phyloP scores from a whole-genome alignment of 1,140 invertebrate genomes.

The Physella acuta region DNA sequence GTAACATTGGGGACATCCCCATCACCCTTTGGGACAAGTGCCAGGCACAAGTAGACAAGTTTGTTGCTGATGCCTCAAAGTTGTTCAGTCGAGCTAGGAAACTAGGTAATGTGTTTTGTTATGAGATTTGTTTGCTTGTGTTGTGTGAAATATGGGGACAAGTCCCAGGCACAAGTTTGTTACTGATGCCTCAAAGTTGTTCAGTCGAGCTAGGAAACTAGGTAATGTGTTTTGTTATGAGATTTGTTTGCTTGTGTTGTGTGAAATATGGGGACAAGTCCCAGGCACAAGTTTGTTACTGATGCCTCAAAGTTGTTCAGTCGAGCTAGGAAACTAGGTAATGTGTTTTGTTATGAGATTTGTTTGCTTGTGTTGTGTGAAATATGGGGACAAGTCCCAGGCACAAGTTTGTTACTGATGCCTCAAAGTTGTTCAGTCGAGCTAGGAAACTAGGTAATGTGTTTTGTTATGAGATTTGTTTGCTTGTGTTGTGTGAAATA shows the following conservation, averaged over 20 bases:
- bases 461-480: too few species aligned
- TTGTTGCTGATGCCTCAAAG: conserved; percentile 84
- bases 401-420: conserved; percentile 84
- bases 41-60: conserved; percentile 82
- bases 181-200: conserved; percentile 80
- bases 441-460: conserved; percentile 77
- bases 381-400: conserved; percentile 81
- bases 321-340: conserved; percentile 77
- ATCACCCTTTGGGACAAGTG: conserved; percentile 88
- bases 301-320: conserved; percentile 83
- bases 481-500: too few species aligned
- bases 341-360: too few species aligned
- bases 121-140: too few species aligned
- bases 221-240: too few species aligned
- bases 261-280: conserved; percentile 76
- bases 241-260: too few species aligned
- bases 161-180: conserved; percentile 85
- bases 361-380: too few species aligned
- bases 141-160: conserved; percentile 72
- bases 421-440: conserved; percentile 77
- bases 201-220: conserved; percentile 76
- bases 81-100: conserved; percentile 76
- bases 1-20: conserved; percentile 82
- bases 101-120: too few species aligned
- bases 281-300: conserved; percentile 81